phyloP scores from a whole-genome alignment of 2,113 vertebrate genomes.

The Plestiodon gilberti region DNA sequence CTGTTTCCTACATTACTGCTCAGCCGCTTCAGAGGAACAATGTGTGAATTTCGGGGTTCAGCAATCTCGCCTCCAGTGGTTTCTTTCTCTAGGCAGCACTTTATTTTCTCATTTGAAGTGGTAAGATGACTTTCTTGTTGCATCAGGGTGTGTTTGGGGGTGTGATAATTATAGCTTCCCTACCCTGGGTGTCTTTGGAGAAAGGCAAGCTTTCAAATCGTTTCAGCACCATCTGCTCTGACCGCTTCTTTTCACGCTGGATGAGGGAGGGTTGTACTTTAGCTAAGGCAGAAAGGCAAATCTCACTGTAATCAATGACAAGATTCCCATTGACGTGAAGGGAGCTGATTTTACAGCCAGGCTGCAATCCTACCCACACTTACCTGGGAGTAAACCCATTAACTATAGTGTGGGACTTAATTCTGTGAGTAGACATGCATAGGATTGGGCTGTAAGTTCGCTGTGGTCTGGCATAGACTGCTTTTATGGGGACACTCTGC shows the following conservation, averaged over 20 bases:
- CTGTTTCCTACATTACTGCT: not conserved
- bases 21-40: not conserved
- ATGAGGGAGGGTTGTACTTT: not conserved
- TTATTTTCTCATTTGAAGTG: not conserved
- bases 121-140: not conserved
- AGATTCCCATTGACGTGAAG: too few species aligned
- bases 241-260: not conserved
- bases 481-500: not conserved
- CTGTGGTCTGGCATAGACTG: not conserved
- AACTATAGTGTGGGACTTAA: too few species aligned
- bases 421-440: too few species aligned
- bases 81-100: not conserved
- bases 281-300: not conserved
- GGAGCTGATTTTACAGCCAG: not conserved
- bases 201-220: not conserved
- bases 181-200: not conserved
- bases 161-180: not conserved
- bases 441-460: too few species aligned
- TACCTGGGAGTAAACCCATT: too few species aligned
- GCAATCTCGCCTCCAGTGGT: not conserved
- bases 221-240: not conserved
- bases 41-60: not conserved
- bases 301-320: not conserved
- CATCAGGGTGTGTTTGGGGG: not conserved
- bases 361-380: too few species aligned